Conservation (phyloP, 2,113 vertebrate genomes). For the Riparia riparia region DNA sequence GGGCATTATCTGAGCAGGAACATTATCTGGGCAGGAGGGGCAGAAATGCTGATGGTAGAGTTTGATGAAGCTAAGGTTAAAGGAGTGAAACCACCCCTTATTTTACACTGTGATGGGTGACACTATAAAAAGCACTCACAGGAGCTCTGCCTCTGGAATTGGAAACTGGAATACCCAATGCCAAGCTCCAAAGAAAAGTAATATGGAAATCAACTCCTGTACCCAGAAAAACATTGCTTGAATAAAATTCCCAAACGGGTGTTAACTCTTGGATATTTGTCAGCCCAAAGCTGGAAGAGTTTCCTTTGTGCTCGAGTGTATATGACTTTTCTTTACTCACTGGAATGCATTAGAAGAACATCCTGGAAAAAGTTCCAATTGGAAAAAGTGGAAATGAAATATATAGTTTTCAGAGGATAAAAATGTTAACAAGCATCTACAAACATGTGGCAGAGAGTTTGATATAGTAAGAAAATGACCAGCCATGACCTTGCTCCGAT, state of each 20-base stretch:
- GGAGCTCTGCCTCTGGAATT: neutral
- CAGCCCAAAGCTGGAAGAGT: neutral
- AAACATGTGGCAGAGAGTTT: neutral
- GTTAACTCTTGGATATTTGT: neutral
- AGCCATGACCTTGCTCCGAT: neutral
- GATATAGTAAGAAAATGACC: neutral
- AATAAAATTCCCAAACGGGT: neutral
- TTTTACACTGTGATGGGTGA: neutral
- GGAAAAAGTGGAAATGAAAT: neutral
- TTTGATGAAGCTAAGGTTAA: neutral
- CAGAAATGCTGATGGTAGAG: neutral
- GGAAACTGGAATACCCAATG: neutral
- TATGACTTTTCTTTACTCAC: neutral
- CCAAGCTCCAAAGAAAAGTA: neutral
- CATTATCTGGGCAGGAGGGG: neutral
- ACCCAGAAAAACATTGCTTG: neutral
- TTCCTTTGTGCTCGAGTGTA: neutral
- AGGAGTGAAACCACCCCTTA: neutral
- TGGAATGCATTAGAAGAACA: neutral
- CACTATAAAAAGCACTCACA: neutral
- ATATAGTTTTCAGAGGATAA: slow-evolving; percentile 7
- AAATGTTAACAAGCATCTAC: neutral
- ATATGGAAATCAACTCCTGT: neutral
- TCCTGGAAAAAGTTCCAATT: neutral
- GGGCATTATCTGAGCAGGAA: neutral